Conservation (phyloP, 23 tunicate genomes). For the Clavelina lepadiformis region DNA sequence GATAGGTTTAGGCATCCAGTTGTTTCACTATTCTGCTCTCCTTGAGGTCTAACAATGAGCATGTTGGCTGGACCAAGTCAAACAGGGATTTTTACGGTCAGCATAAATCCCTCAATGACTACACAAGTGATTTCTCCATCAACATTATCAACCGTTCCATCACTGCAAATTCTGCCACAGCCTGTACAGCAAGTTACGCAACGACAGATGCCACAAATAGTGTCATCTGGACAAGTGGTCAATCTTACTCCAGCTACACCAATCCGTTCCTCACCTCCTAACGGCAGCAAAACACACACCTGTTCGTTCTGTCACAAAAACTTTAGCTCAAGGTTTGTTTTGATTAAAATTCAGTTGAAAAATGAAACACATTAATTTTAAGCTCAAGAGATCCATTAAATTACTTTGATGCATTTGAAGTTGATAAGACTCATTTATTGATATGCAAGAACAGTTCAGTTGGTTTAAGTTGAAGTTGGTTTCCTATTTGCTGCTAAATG, state of each 20-base stretch:
- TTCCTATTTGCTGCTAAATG: no score
- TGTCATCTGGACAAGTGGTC: slow-evolving; percentile 31
- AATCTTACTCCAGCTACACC: slow-evolving; percentile 31
- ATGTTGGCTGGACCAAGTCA: slow-evolving; percentile 52
- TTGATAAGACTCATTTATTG: no score
- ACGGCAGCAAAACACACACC: slow-evolving; percentile 10
- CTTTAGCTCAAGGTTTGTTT: slow-evolving; percentile 43
- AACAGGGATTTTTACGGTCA: slow-evolving; percentile 41
- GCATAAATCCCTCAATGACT: slow-evolving; percentile 35
- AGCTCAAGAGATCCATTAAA: no score
- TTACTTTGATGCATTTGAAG: no score
- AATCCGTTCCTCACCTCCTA: background rate
- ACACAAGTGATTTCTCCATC: slow-evolving; percentile 28
- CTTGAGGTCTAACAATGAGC: no score
- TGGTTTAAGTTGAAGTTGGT: no score
- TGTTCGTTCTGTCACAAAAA: slow-evolving; percentile 38
- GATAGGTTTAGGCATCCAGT: no score
- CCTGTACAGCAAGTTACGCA: slow-evolving; percentile 31
- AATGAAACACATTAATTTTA: no score
- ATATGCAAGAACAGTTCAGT: no score
- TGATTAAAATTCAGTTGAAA: background rate
- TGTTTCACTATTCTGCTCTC: no score
- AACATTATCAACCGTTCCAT: slow-evolving; percentile 8
- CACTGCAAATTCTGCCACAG: slow-evolving; percentile 32
- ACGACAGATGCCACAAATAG: slow-evolving; percentile 22